Base-by-base conservation (phyloP, 2,113 vertebrate species). In the Halcyon malimbica region DNA sequence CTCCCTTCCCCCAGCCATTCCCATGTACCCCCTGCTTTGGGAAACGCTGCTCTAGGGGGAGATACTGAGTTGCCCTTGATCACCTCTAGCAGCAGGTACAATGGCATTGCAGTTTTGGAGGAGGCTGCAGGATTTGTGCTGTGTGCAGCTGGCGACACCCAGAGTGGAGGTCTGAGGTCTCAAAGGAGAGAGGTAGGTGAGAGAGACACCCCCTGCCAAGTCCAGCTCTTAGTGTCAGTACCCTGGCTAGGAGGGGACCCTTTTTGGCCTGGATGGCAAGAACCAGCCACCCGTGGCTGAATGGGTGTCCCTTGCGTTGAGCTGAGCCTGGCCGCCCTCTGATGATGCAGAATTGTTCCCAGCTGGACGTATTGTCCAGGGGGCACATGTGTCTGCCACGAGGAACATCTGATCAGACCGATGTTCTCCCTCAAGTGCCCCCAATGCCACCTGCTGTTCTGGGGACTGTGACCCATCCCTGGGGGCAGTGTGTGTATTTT, bases 151-250 rank as follows among this genome's bases (percentile, higher is more conserved):
- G 94, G 90, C 95, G 97, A 97, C 97, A 96, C 97, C 97, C 97
- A 96, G 92, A 97, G 97, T 97, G 97, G 96, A 97, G 97, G 97
- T 97, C 97, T 97, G 97, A 97, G 97, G 96, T 97, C 97, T 97
- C 97, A 97, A 96, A 97, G 97, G 97, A 97, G 97, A 97, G 97
- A 97, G 97, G 97, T 97, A 97, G 97, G 97, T 97, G 97, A 97
- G 97, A 97, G 94, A 97, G 97, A 96, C 93, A 94, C 96, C 97
- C 94, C 94, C 94, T 86, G 91, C 92, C 9, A 0, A 93, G 83
- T 95, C 96, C 96, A 96, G 97, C 96, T 90, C 83, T 82, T 67
- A 94, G 91, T 75, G 87, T 93, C 94, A 92, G 83, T 77, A 23
- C 92, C 84, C 89, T 87, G 75, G 65, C 84, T 80, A 67, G 74